Evolutionary conservation across 1,140 invertebrate genomes (phyloP).

Genomic region (Dreissena rostriformis): DNA sequence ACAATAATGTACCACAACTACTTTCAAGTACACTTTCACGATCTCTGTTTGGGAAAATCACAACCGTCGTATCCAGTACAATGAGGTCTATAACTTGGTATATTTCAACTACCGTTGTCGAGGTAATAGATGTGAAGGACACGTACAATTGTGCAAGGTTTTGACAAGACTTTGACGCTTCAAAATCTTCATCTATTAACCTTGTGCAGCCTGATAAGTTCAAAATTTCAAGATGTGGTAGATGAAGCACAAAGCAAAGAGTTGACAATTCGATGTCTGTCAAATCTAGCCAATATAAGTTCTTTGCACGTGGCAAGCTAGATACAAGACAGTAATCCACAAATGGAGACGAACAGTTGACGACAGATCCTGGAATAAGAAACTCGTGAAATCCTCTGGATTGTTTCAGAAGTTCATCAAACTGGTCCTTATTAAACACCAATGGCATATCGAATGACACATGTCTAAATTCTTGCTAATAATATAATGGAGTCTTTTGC

Average conservation of each 20-base stretch:
- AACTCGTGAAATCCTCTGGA: slow-evolving; percentile 27
- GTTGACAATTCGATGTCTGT: slow-evolving; percentile 14
- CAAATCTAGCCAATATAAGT: slow-evolving; percentile 23
- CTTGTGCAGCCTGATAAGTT: slow-evolving; percentile 33
- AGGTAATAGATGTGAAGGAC: slow-evolving; percentile 28
- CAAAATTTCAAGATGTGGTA: slow-evolving; percentile 29
- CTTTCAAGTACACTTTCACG: slow-evolving; percentile 5
- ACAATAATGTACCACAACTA: too few species aligned
- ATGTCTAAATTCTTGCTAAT: slow-evolving; percentile 22
- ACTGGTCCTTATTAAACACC: neutral
- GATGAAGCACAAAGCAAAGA: slow-evolving; percentile 4
- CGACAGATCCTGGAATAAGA: slow-evolving; percentile 21
- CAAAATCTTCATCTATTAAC: slow-evolving; percentile 22
- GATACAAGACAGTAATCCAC: slow-evolving; percentile 16
- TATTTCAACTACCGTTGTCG: slow-evolving; percentile 13
- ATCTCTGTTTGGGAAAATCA: slow-evolving; percentile 19
- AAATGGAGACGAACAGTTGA: slow-evolving; percentile 1
- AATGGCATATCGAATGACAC: slow-evolving; percentile 15
- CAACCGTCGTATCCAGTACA: slow-evolving; percentile 25
- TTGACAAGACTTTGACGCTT: slow-evolving; percentile 11
- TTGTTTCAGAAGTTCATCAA: slow-evolving; percentile 25
- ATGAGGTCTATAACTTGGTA: slow-evolving; percentile 25
- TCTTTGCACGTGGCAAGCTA: neutral
- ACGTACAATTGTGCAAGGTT: slow-evolving; percentile 19
- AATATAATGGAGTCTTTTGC: slow-evolving; percentile 34